These are phyloP conservation scores for Caenorhabditis doughertyi DNA, from an alignment of 2,888 invertebrate species.

Conservation along the genomic window DNA sequence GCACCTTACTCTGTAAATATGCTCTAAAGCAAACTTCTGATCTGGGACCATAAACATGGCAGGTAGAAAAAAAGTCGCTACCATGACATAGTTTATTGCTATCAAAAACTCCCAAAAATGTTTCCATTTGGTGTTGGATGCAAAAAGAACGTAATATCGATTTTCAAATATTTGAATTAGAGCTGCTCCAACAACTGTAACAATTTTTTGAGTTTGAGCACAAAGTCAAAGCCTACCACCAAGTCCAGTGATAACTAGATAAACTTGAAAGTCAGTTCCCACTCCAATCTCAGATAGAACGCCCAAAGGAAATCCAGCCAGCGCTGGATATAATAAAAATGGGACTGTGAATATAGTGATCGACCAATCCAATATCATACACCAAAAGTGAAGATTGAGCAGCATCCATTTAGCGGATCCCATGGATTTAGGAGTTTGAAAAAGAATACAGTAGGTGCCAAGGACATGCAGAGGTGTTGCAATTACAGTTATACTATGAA, in stretches of 20 bases:
- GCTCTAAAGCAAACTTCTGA: background rate
- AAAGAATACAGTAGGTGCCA: background rate
- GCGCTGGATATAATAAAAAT: background rate
- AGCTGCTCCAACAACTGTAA: background rate
- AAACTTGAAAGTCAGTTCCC: background rate
- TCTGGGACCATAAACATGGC: background rate
- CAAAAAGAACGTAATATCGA: background rate
- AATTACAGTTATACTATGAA: background rate
- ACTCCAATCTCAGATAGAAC: background rate
- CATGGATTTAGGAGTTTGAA: slow-evolving; percentile 6
- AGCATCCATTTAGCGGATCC: slow-evolving; percentile 2
- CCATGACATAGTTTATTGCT: background rate
- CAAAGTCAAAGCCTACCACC: background rate
- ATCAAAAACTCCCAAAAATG: background rate
- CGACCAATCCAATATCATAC: background rate
- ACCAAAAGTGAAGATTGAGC: slow-evolving; percentile 8
- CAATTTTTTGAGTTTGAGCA: too few species aligned
- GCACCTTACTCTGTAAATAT: background rate
- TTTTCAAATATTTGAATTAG: background rate
- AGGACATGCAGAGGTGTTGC: background rate
- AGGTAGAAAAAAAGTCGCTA: background rate
- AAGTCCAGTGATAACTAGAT: background rate
- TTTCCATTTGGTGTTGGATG: background rate
- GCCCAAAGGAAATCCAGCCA: slow-evolving; percentile 15
- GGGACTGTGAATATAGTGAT: background rate